Evolutionary conservation across 2,888 invertebrate genomes (phyloP).

Genomic region (Caenorhabditis panamensis): DNA sequence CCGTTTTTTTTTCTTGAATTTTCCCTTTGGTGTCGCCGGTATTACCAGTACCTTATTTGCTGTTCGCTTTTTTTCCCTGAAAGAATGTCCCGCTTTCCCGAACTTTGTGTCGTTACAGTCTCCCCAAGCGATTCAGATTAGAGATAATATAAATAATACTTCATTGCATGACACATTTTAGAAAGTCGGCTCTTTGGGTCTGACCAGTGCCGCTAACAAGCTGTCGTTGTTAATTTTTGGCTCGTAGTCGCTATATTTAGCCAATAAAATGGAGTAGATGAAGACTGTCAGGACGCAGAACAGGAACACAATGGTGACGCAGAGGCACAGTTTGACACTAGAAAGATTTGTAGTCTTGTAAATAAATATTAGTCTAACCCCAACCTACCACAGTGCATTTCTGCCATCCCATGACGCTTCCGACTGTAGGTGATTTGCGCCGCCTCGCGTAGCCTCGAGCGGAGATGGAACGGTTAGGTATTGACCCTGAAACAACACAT

Average conservation of each 20-base stretch:
- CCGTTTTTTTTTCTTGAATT: too few species aligned
- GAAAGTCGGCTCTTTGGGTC: constrained; percentile 7
- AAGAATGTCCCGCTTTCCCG: too few species aligned
- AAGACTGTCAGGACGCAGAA: constrained; percentile 52
- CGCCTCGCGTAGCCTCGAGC: constrained; percentile 31
- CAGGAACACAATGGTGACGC: constrained; percentile 37
- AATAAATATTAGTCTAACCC: background rate
- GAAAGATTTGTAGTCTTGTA: constrained; percentile 1
- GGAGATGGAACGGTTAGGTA: constrained; percentile 60
- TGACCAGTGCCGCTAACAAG: constrained; percentile 18
- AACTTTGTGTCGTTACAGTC: too few species aligned
- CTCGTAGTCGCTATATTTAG: constrained; percentile 44
- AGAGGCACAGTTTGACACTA: constrained; percentile 48
- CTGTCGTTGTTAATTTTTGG: constrained; percentile 36
- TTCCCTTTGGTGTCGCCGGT: too few species aligned
- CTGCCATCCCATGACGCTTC: constrained; percentile 31
- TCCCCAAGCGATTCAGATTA: too few species aligned
- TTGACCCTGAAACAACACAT: constrained; percentile 60
- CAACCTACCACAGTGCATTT: constrained; percentile 32
- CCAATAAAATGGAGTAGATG: constrained; percentile 45
- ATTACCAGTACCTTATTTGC: too few species aligned
- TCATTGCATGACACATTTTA: background rate
- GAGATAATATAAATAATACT: background rate
- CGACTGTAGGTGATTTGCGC: constrained; percentile 25
- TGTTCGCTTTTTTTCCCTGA: background rate